Evolutionary conservation across 2,113 vertebrate genomes (phyloP), one percentile per base, ranked within the genome.

Genomic region (Tachysurus vachellii): DNA sequence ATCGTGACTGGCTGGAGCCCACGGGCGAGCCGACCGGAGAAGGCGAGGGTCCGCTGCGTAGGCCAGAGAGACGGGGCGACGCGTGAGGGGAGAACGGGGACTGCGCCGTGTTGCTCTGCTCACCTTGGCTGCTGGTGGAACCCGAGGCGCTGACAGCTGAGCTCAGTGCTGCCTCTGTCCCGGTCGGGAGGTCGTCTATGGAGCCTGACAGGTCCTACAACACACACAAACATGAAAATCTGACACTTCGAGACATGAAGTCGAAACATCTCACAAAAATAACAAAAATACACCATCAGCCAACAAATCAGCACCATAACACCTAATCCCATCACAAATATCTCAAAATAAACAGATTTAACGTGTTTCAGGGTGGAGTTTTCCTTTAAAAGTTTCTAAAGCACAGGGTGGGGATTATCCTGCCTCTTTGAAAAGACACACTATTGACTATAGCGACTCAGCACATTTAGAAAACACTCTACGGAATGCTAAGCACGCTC

Each of bases 51-150:
- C 97, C 97, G 2, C 96, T 94, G 0, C 95, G 96, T 90, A 97
- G 91, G 93, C 95, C 90, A 90, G 96, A 96, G 87, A 98, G 96
- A 86, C 97, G 96, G 8, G 97, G 97, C 3, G 97, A 98, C 73
- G 97, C 96, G 64, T 98, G 97, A 44, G 97, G 97, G 61, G 97
- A 98, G 94, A 98, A 98, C 0, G 97, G 97, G 9, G 97, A 98
- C 89, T 96, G 97, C 11, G 97, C 96, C 0, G 97, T 96, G 90
- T 97, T 97, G 93, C 97, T 97, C 92, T 96, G 96, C 85, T 98
- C 97, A 13, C 97, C 97, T 68, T 97, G 97, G 93, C 96, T 95
- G 93, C 97, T 97, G 0, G 97, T 95, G 28, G 97, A 98, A 85
- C 97, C 97, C 0, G 96, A 97, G 0, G 95, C 96, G 0, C 96